Percentiles rank a stretch among this genome's conserved stretches.
phyloP scores from a whole-genome alignment of 2,113 vertebrate species.

The Damaliscus lunatus region DNA sequence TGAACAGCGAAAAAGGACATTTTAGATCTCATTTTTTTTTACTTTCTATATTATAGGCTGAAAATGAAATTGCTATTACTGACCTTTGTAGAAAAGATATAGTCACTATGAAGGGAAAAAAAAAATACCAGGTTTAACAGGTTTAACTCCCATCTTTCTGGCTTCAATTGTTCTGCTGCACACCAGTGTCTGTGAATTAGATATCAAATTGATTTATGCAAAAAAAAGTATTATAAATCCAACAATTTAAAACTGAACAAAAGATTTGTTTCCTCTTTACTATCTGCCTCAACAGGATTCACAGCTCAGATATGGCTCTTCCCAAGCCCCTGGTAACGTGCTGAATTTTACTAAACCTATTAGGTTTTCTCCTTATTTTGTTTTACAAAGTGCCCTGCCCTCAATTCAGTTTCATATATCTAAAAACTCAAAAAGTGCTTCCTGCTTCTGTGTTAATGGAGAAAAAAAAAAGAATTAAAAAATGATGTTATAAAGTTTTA shows the following conservation, averaged over 20 bases:
- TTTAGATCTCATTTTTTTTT: neutral
- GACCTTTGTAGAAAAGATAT: constrained; percentile 37
- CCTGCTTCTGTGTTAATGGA: neutral
- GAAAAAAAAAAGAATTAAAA: neutral
- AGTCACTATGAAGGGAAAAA: neutral
- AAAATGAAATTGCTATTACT: constrained; percentile 46
- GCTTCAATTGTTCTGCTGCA: constrained; percentile 3
- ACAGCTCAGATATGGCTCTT: neutral
- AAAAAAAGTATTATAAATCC: constrained; percentile 12
- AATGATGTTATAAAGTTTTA: neutral
- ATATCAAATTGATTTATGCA: constrained; percentile 36
- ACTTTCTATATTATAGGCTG: neutral
- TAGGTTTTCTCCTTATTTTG: constrained; percentile 23
- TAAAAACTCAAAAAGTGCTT: neutral
- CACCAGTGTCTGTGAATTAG: constrained; percentile 48
- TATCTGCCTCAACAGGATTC: neutral
- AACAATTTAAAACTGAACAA: neutral
- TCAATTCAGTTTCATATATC: neutral
- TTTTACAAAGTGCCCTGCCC: neutral
- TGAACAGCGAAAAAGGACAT: constrained; percentile 12
- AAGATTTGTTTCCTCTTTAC: constrained; percentile 35
- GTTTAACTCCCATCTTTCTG: constrained; percentile 45
- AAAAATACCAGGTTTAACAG: constrained; percentile 27
- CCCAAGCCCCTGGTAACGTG: neutral
- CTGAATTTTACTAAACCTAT: constrained; percentile 41